These are phyloP conservation scores for Aporrectodea caliginosa DNA, from an alignment of 1,140 invertebrate genomes.

Conservation along the genomic window DNA sequence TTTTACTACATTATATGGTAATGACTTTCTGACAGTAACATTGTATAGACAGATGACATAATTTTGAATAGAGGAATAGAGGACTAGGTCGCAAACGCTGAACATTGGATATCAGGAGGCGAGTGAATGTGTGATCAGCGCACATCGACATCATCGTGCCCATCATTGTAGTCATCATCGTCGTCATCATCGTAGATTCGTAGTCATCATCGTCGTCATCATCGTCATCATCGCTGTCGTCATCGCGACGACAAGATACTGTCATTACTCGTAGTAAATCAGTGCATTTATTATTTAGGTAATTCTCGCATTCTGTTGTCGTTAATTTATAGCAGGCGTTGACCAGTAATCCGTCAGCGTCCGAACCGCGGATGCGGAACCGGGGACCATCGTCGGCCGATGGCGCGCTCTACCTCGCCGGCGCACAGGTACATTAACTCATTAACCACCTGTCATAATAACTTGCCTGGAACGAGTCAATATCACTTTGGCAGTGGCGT, in stretches of 20 bases:
- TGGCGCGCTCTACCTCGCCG: not conserved
- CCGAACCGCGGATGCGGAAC: not conserved
- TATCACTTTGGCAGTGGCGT: not conserved
- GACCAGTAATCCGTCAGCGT: not conserved
- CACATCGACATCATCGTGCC: not conserved
- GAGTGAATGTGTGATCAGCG: no score
- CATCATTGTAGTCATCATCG: not conserved
- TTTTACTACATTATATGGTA: no score
- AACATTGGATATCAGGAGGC: no score
- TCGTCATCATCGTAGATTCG: no score
- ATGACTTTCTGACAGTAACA: no score
- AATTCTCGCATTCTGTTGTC: not conserved
- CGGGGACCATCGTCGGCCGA: not conserved
- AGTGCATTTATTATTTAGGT: not conserved
- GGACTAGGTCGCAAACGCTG: no score
- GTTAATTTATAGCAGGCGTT: not conserved
- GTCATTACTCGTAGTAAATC: not conserved
- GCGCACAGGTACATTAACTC: not conserved
- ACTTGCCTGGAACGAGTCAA: not conserved
- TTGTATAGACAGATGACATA: no score
- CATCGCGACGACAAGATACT: not conserved
- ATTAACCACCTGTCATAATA: not conserved
- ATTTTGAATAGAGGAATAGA: no score
- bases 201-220: not conserved
- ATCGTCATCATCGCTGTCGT: not conserved